Evolutionary conservation across 2,888 invertebrate genomes (phyloP).

Genomic region (Zhuqinia jingwanae): DNA sequence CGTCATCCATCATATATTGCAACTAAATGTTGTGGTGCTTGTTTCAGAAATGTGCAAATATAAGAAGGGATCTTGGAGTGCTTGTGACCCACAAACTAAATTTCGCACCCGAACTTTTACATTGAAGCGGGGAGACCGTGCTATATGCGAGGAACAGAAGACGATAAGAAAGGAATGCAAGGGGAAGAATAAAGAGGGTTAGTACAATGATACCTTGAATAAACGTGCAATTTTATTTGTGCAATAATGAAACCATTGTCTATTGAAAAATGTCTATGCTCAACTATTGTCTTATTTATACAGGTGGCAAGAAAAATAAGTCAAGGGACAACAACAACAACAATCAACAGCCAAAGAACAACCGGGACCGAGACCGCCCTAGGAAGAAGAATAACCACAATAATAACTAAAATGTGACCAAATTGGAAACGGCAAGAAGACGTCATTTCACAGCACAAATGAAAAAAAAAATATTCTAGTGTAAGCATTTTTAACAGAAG

Average conservation of each 20-base stretch:
- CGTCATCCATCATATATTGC: too few relatives aligned
- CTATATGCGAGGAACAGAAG: conserved; percentile 74
- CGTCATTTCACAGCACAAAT: neutral
- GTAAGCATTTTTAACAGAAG: too few relatives aligned
- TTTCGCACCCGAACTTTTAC: conserved; percentile 90
- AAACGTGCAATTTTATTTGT: neutral
- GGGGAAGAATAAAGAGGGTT: conserved; percentile 68
- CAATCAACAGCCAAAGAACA: conserved; percentile 71
- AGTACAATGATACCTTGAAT: too few relatives aligned
- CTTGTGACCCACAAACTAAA: conserved; percentile 92
- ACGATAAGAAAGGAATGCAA: conserved; percentile 77
- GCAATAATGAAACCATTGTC: neutral
- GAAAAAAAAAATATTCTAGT: too few relatives aligned
- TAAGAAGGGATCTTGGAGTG: conserved; percentile 92
- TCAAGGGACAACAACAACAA: conserved; percentile 49
- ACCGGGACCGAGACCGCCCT: conserved; percentile 75
- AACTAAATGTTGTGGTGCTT: neutral
- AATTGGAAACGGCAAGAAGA: neutral
- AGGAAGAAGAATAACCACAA: conserved; percentile 75
- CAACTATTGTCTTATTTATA: neutral
- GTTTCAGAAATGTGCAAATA: conserved; percentile 88
- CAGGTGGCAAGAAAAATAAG: conserved; percentile 55
- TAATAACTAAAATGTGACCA: conserved; percentile 67
- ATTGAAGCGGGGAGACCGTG: conserved; percentile 91
- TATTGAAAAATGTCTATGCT: neutral